A percentile compares a stretch with the other conserved stretches of the same genome.
Evolutionary conservation across 2,797 vertebrate species (phyloP).

Genomic region (Eulemur mongoz): DNA sequence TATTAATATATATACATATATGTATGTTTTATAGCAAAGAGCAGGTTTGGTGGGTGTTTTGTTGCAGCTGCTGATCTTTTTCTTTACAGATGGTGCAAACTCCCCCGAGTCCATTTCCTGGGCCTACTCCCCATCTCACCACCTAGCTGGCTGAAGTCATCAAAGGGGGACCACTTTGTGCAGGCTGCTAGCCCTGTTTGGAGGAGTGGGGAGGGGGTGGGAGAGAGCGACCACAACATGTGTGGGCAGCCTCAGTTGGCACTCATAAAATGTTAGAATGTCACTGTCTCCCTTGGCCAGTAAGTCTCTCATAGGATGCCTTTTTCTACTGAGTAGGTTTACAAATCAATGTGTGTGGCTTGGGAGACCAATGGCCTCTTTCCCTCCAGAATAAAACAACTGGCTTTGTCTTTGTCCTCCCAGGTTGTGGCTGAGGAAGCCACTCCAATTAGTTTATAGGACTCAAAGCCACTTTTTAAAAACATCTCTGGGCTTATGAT

Average conservation of each 20-base stretch:
- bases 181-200: slow-evolving; percentile 45
- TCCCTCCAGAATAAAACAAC: slow-evolving; percentile 21
- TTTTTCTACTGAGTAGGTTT: slow-evolving; percentile 19
- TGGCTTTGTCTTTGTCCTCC: slow-evolving; percentile 11
- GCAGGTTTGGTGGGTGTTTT: slow-evolving; percentile 60
- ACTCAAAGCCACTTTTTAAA: not conserved
- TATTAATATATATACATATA: not conserved
- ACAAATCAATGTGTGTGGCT: slow-evolving; percentile 33
- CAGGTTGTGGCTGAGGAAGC: slow-evolving; percentile 5
- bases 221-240: slow-evolving; percentile 50
- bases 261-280: slow-evolving; percentile 62
- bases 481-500: not conserved
- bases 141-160: slow-evolving; percentile 72
- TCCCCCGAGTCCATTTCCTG: slow-evolving; percentile 71
- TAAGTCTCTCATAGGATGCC: slow-evolving; percentile 33
- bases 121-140: slow-evolving; percentile 62
- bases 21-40: not conserved
- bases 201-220: slow-evolving; percentile 53
- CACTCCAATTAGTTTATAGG: not conserved
- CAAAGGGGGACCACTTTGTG: slow-evolving; percentile 63
- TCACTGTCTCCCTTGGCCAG: slow-evolving; percentile 53
- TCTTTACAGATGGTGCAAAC: slow-evolving; percentile 74
- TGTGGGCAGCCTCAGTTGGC: slow-evolving; percentile 65
- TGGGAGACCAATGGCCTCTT: not conserved
- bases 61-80: slow-evolving; percentile 67